Percentiles rank a stretch among this genome's conserved stretches.
Conservation (phyloP, 2,888 invertebrate species). For the Lycia hirtaria region DNA sequence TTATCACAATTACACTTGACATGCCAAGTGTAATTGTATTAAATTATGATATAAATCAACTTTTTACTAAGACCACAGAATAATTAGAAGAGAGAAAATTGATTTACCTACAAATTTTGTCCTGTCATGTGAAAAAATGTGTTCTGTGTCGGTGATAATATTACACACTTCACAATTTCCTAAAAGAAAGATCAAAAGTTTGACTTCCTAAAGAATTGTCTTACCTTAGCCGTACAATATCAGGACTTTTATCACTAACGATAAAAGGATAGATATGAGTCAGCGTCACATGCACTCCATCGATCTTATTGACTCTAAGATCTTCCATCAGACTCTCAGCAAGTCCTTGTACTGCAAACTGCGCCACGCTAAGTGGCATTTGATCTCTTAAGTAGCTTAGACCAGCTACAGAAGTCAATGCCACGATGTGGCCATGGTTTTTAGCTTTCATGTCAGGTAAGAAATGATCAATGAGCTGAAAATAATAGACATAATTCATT, state of each 20-base stretch:
- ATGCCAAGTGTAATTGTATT: no score
- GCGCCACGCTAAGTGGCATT: constrained; percentile 87
- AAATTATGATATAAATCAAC: no score
- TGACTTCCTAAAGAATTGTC: constrained; percentile 25
- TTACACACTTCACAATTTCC: no score
- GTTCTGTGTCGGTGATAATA: no score
- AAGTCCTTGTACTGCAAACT: constrained; percentile 88
- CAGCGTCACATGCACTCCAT: constrained; percentile 85
- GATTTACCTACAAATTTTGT: no score
- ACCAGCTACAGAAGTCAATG: constrained; percentile 87
- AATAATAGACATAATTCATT: no score
- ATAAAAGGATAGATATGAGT: constrained; percentile 88
- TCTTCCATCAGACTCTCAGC: constrained; percentile 87
- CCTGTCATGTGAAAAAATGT: no score
- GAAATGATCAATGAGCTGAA: constrained; percentile 85
- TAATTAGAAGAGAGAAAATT: no score
- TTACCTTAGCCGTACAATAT: constrained; percentile 83
- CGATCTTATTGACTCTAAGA: constrained; percentile 82
- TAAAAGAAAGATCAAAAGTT: no score
- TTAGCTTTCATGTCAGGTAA: constrained; percentile 86
- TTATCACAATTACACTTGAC: no score
- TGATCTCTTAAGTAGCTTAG: constrained; percentile 85
- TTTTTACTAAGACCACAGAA: no score
- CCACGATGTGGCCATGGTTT: constrained; percentile 86
- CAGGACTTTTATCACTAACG: constrained; percentile 81